Percentiles rank a stretch among this genome's conserved stretches.
Conservation (phyloP, 2,888 invertebrate species). For the Sipha maydis region DNA sequence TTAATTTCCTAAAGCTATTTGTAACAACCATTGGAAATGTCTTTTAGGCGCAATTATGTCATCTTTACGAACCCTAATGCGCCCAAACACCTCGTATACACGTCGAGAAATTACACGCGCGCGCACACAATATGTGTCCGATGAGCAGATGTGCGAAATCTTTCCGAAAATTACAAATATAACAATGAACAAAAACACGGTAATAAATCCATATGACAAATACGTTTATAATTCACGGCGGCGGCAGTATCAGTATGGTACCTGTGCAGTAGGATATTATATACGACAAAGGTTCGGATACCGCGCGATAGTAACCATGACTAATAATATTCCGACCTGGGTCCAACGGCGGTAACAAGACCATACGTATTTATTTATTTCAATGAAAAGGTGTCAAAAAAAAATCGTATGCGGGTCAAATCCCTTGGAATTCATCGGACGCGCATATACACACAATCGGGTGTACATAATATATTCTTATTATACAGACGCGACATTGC, state of each 20-base stretch:
- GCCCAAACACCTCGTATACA: background rate
- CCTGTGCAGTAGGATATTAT: background rate
- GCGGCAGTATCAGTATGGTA: background rate
- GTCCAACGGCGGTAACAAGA: conserved; percentile 31
- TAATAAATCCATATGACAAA: conserved; percentile 57
- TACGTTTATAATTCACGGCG: conserved; percentile 55
- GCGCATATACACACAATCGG: conserved; percentile 9
- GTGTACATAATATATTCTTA: conserved; percentile 18
- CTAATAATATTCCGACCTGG: conserved; percentile 57
- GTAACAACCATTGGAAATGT: background rate
- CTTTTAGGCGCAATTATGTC: conserved; percentile 11
- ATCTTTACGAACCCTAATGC: conserved; percentile 18
- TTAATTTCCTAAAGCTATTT: background rate
- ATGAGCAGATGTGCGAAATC: conserved; percentile 45
- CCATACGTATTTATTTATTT: conserved; percentile 51
- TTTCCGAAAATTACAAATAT: background rate
- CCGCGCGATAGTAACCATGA: conserved; percentile 38
- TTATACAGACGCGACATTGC: conserved; percentile 10
- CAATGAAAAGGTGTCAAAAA: conserved; percentile 48
- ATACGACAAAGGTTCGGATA: conserved; percentile 44
- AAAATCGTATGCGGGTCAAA: conserved; percentile 42
- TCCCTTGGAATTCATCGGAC: conserved; percentile 50
- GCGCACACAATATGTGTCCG: background rate
- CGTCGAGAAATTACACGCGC: background rate
- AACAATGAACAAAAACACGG: background rate